phyloP scores from a whole-genome alignment of 2,888 invertebrate species.

The Aphodius granarius region DNA sequence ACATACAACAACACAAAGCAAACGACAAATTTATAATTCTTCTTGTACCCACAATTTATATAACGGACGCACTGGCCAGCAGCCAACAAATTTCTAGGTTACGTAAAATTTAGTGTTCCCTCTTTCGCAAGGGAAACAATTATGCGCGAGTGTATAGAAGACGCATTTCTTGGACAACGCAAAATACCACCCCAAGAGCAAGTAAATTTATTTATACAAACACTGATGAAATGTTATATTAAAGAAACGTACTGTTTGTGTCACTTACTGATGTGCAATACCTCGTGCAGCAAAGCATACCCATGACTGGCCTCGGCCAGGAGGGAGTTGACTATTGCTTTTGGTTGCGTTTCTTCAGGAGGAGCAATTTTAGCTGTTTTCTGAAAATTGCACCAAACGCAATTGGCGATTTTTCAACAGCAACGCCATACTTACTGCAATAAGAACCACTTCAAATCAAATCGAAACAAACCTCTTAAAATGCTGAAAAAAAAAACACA shows the following conservation, averaged over 20 bases:
- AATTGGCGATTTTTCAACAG: neutral
- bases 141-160: neutral
- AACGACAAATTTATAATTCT: neutral
- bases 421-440: no score
- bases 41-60: neutral
- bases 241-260: neutral
- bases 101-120: neutral
- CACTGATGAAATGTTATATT: neutral
- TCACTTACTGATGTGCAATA: slow-evolving; percentile 37
- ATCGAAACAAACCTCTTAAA: neutral
- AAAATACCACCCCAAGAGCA: no score
- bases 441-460: neutral
- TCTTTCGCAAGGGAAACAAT: neutral
- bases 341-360: neutral
- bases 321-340: slow-evolving; percentile 14
- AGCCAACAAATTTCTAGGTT: neutral
- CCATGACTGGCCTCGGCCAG: slow-evolving; percentile 25
- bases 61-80: neutral
- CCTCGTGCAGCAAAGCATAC: slow-evolving; percentile 34
- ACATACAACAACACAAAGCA: neutral
- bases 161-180: no score
- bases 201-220: no score
- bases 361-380: neutral
- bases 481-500: no score
- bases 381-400: neutral